Evolutionary conservation across 2,113 vertebrate genomes (phyloP).

Genomic region (Numida meleagris): DNA sequence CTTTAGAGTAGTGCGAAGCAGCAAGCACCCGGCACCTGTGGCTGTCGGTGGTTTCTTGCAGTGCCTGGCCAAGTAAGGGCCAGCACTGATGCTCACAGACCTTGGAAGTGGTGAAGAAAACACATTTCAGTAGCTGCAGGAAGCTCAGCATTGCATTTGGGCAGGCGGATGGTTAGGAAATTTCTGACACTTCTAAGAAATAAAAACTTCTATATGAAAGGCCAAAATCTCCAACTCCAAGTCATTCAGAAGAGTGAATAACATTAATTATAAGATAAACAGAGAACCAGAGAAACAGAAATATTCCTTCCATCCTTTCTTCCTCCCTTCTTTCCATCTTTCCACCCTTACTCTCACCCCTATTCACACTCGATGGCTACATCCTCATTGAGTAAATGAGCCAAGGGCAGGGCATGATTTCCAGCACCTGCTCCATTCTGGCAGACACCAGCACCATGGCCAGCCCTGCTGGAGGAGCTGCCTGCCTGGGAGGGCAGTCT

Average conservation of each 20-base stretch:
- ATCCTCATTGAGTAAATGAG: not conserved
- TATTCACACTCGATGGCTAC: not conserved
- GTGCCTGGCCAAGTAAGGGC: rapidly evolving
- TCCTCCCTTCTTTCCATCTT: no score
- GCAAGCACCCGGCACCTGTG: not conserved
- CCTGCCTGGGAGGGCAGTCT: not conserved
- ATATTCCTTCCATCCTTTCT: not conserved
- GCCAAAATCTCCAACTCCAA: not conserved
- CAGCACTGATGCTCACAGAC: rapidly evolving
- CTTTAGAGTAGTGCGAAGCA: not conserved
- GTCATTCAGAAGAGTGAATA: not conserved
- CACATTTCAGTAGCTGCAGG: not conserved
- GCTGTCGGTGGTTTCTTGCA: not conserved
- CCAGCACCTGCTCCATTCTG: not conserved
- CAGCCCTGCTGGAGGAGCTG: not conserved
- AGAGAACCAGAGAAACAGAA: not conserved
- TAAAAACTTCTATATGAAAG: not conserved
- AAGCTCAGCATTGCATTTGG: not conserved
- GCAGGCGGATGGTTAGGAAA: not conserved
- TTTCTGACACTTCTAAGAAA: not conserved
- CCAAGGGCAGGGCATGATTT: not conserved
- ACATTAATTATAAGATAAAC: not conserved
- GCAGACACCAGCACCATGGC: rapidly evolving
- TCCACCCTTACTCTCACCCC: not conserved
- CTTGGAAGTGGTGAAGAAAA: not conserved